Conservation (phyloP, 2,888 invertebrate species). For the Mesorhabditis spiculigera region DNA sequence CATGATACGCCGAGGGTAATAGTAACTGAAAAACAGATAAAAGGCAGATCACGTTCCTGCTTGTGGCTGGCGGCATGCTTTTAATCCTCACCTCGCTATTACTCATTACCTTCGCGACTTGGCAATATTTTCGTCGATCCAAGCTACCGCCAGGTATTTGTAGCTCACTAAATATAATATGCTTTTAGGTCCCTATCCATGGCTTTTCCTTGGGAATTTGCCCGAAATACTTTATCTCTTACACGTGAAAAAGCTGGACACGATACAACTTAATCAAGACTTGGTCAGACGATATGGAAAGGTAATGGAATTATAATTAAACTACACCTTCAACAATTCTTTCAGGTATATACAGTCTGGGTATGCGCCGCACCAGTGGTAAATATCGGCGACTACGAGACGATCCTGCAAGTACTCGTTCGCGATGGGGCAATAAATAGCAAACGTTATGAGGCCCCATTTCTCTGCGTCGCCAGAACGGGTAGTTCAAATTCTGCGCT, state of each 20-base stretch:
- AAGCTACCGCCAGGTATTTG: not conserved
- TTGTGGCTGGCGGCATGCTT: no score
- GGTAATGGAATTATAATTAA: not conserved
- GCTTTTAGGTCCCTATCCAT: not conserved
- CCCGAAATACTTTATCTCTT: not conserved
- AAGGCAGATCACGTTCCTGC: no score
- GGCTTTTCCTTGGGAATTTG: not conserved
- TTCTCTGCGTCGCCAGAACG: not conserved
- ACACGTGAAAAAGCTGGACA: not conserved
- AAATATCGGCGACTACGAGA: conserved; percentile 3
- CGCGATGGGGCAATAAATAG: not conserved
- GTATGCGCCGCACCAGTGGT: not conserved
- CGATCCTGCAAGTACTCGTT: not conserved
- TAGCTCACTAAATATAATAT: no score
- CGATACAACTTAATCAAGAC: not conserved
- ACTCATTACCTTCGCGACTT: not conserved
- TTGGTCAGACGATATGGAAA: not conserved
- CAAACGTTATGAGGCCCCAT: not conserved
- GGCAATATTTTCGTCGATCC: not conserved
- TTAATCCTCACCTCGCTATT: not conserved
- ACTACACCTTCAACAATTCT: not conserved
- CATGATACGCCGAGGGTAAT: no score
- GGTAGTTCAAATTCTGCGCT: not conserved
- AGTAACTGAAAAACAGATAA: no score
- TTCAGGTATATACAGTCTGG: not conserved